Conservation (phyloP, 2,113 vertebrate species). For the Sardina pilchardus region DNA sequence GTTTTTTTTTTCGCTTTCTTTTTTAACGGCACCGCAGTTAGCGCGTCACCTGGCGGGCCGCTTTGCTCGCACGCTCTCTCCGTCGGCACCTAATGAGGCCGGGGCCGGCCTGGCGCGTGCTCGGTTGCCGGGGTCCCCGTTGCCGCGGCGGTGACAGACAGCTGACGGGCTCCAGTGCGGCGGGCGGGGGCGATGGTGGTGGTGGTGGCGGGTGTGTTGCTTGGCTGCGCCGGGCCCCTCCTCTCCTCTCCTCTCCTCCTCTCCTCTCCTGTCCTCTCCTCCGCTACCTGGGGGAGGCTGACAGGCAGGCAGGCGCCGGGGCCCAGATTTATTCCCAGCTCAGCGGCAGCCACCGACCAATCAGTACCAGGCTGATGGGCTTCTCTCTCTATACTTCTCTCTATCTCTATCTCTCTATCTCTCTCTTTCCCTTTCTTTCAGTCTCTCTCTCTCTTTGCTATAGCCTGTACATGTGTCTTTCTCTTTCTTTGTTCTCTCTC, state of each 20-base stretch:
- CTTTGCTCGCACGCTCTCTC: background rate
- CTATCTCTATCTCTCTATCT: background rate
- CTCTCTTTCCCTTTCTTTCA: no score
- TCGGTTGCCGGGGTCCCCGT: background rate
- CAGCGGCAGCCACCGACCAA: background rate
- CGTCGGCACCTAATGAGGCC: background rate
- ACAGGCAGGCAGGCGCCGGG: background rate
- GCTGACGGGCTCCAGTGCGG: background rate
- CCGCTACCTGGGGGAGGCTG: background rate
- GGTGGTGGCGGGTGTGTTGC: background rate
- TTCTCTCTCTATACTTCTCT: conserved; percentile 48
- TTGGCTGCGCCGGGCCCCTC: background rate
- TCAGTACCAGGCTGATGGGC: conserved; percentile 15
- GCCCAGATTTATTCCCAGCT: background rate
- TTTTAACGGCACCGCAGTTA: background rate
- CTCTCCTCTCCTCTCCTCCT: background rate
- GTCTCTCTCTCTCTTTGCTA: background rate
- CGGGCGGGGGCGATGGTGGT: no score
- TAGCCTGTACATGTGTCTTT: no score
- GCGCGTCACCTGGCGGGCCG: background rate
- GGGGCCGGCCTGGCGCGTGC: background rate
- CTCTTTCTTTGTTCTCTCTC: no score
- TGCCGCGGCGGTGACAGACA: background rate
- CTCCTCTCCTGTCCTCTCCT: background rate
- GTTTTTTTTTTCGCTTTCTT: background rate